Base-by-base conservation (phyloP, 1,140 invertebrate genomes). In the Listronotus bonariensis region DNA sequence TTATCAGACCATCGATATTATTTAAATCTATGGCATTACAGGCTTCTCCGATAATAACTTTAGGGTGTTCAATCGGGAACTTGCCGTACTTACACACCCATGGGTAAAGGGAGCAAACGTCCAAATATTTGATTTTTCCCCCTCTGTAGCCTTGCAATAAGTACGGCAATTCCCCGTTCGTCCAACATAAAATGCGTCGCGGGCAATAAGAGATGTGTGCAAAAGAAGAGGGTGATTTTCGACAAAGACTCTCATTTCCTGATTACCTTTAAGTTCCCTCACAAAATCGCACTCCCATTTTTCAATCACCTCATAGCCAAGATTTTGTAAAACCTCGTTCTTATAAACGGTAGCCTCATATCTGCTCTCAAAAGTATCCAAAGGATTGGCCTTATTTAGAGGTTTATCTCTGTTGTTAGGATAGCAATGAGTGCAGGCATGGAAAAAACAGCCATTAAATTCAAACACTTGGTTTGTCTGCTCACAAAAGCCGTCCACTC, bases 71-170 rank as follows among this genome's bases (percentile, higher is more conserved):
- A 12, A 80, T 34, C 5, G 78, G 78, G 65, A 73, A 80, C 49
- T 69, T 68, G 0, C 67, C 71, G 40, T 74, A 73, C 42, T 76
- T 77, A 52, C 65, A 67, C 10, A 75, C 58, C 18, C 60, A 77
- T 10, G 75, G 78, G 62, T 80, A 79, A 1, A 80, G 61, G n/a
- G 71, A 75, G 20, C 69, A 72, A 46, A 79, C 73, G 62, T 80
- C 77, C 0, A 74, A 36, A 54, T 79, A 80, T 60, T 67, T 65
- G 34, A 79, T 79, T 70, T 72, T 68, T 80, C 77, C 51, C 54
- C 34, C 5, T 64, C 42, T 18, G 58, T 42, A 12, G 45, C 51
- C 65, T 75, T 69, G 53, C 76, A 70, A 45, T 74, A 72, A 8
- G 67, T 55, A 10, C 64, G 62, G 31, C 68, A 72, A 45, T 75